Base-by-base conservation (phyloP, 2,888 invertebrate genomes). In the Piscicola geometra region DNA sequence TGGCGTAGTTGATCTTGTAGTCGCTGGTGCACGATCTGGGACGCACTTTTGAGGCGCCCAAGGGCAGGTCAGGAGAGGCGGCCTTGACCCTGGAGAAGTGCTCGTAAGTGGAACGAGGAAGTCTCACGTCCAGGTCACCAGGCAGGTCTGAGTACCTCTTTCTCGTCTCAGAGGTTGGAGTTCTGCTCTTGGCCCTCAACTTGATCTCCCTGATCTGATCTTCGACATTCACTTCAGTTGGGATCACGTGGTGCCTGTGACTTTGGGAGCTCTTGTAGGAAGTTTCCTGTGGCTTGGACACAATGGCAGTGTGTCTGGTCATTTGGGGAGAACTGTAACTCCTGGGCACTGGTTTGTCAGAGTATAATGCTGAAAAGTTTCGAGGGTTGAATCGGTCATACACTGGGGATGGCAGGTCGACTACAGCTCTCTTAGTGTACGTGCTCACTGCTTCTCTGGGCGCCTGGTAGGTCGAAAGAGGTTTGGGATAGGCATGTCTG, bases 171-270 rank as follows among this genome's bases (percentile, higher is more conserved):
- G 12, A 3, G n/a, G 3, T 56, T 5, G 60, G 60, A 5, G 60
- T 18, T 21, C 25, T 56, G 60, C 60, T 56, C 3, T 25, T 56
- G 60, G 71, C 71, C 52, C 56, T 47, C 32, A 36, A 47, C 52
- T 71, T 71, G 56, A 71, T 71, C 32, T 47, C 71, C 33, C 52
- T 71, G 56, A 71, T 71, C 36, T 71, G 33, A 33, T 71, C 71
- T 25, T 71, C 71, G 9, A 71, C 71, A 50, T 71, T 71, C 36
- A 25, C 30, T n/a, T 30, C 33, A 12, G 50, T 9, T 0, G 71
- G 52, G 0, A 52, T 21, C 15, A 56, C 60, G 60, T 56, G n/a
- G 9, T 56, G 21, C 25, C n/a, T 56, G 60, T 56, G 25, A 5
- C 3, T 25, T 25, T 56, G n/a, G 15, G n/a, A 9, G 12, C 12